Conservation (phyloP, 2,113 vertebrate genomes). For the Anhinga anhinga region DNA sequence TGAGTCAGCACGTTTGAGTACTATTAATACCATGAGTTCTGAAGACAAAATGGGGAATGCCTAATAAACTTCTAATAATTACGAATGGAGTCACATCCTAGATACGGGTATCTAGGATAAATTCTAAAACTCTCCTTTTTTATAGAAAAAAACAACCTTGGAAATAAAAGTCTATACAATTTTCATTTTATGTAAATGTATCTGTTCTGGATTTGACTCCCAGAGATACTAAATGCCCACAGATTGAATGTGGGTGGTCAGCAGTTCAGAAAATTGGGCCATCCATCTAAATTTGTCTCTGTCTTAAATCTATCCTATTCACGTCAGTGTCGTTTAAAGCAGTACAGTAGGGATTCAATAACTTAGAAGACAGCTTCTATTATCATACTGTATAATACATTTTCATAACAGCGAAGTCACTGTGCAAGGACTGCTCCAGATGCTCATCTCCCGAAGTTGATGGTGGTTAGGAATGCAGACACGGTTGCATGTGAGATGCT, state of each 20-base stretch:
- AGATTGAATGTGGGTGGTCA: constrained; percentile 35
- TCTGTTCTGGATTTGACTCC: not conserved
- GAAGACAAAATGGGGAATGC: not conserved
- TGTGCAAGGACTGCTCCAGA: not conserved
- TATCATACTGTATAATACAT: not conserved
- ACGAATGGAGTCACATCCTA: not conserved
- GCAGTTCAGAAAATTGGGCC: not conserved
- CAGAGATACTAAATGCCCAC: not conserved
- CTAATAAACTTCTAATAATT: not conserved
- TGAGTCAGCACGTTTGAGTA: not conserved
- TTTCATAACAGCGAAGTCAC: not conserved
- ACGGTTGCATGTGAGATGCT: not conserved
- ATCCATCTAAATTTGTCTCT: constrained; percentile 32
- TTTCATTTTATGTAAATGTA: not conserved
- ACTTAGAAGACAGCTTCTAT: not conserved
- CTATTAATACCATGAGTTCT: not conserved
- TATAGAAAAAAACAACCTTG: not conserved
- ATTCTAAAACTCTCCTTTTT: not conserved
- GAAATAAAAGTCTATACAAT: not conserved
- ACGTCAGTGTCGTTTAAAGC: not conserved
- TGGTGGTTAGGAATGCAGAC: not conserved
- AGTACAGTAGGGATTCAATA: not conserved
- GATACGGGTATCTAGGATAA: not conserved
- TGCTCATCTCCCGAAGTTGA: not conserved
- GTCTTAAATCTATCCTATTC: not conserved